These are phyloP conservation scores for Brenthis hecate DNA, from an alignment of 2,888 invertebrate species.

Conservation along the genomic window DNA sequence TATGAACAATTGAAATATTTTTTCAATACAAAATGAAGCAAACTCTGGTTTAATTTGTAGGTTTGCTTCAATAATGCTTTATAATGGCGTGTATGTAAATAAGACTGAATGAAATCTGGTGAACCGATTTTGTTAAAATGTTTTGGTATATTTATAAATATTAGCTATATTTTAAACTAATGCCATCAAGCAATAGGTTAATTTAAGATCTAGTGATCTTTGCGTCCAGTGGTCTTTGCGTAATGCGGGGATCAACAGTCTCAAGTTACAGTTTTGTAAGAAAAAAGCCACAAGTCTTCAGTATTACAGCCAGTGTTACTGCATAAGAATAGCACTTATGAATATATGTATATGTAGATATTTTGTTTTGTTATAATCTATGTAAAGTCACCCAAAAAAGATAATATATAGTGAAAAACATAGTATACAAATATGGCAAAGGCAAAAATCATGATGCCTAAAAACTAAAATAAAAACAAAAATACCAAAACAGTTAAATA, in stretches of 20 bases:
- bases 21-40: too few relatives aligned
- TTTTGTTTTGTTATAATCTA: neutral
- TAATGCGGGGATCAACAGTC: slow-evolving; percentile 7
- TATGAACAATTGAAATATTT: too few relatives aligned
- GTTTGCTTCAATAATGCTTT: too few relatives aligned
- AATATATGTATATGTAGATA: neutral
- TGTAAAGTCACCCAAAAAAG: neutral
- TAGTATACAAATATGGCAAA: neutral
- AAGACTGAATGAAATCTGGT: too few relatives aligned
- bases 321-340: neutral
- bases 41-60: too few relatives aligned
- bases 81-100: too few relatives aligned
- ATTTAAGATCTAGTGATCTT: slow-evolving; percentile 11
- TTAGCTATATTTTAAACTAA: too few relatives aligned
- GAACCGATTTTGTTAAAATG: too few relatives aligned
- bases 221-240: slow-evolving; percentile 18
- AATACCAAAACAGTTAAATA: neutral
- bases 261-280: slow-evolving; percentile 7
- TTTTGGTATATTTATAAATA: too few relatives aligned
- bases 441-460: neutral
- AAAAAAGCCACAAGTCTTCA: slow-evolving; percentile 5
- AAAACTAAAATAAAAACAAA: neutral
- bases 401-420: neutral
- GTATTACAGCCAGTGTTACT: slow-evolving; percentile 2
- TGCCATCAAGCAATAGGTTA: neutral